Percentiles rank a stretch among this genome's conserved stretches.
Conservation (phyloP, 2,113 vertebrate genomes). For the Sapayoa aenigma region DNA sequence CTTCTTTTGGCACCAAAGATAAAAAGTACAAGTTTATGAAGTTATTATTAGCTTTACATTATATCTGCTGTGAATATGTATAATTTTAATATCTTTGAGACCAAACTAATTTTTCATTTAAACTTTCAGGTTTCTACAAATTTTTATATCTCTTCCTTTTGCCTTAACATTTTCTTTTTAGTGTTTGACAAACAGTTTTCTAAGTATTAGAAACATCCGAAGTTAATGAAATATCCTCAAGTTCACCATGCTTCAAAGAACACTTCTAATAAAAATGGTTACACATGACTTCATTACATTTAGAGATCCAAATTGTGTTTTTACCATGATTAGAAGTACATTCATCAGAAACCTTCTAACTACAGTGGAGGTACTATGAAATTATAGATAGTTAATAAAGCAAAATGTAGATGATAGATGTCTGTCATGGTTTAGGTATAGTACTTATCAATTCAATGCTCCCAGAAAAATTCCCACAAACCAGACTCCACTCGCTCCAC, state of each 20-base stretch:
- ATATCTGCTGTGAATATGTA: background rate
- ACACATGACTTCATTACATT: background rate
- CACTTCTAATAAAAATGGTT: background rate
- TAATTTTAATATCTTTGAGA: background rate
- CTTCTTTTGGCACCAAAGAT: background rate
- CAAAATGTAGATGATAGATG: background rate
- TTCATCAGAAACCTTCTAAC: background rate
- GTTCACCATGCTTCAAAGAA: background rate
- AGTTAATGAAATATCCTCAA: background rate
- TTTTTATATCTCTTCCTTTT: background rate
- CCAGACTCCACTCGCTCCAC: background rate
- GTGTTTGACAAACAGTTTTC: background rate
- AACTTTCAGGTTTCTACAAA: background rate
- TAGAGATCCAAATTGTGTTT: background rate
- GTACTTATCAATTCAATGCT: background rate
- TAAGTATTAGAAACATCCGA: background rate
- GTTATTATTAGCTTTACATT: background rate
- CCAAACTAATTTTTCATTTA: background rate
- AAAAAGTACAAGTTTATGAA: background rate
- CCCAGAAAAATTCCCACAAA: background rate
- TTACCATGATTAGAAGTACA: background rate
- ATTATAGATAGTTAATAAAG: background rate
- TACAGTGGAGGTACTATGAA: background rate
- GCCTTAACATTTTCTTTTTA: background rate
- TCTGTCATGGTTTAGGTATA: background rate